Base-by-base conservation (phyloP, 2,113 vertebrate species). In the Paracanthobrama guichenoti region DNA sequence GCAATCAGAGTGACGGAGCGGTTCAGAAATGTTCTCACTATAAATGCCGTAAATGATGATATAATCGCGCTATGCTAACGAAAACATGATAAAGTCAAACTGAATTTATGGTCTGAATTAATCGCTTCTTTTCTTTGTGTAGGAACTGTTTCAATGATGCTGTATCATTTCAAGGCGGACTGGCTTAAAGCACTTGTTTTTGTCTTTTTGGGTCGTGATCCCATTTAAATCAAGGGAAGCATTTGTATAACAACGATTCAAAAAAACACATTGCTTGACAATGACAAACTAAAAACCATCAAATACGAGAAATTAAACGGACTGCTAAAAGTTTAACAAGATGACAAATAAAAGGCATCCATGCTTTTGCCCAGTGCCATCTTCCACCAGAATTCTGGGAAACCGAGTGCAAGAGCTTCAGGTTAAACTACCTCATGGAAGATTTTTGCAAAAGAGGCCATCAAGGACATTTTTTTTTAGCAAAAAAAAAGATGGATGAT, bases 161-260 rank as follows among this genome's bases (percentile, higher is more conserved):
- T 16, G 77, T 86, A 74, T 85, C 80, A 87, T 72, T 76, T 64
- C 24, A 76, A 93, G 92, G 92, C 92, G 92, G 92, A 89, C 85
- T 66, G 89, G 92, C 90, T 85, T 94, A 93, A 95, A 94, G 94
- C 93, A 95, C 94, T 95, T 94, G 8, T 26, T 86, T 76, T 57
- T 35, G 20, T 67, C 81, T 78, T 67, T 12, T 44, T 50, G 74
- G 79, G 46, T 89, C 88, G 87, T 78, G 88, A 93, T 90, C 88
- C 44, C 73, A 83, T 81, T 87, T 89, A 90, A 89, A 87, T 92
- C 84, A 88, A 89, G 89, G 91, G 91, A 88, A 90, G 60, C 88
- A 79, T 88, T 86, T 91, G 86, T 91, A 91, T 90, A 93, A 94
- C 93, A 93, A 92, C 93, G 93, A 13, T 4, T 0, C 90, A 89